Conservation (phyloP, 2,888 invertebrate genomes). For the Cantharis rustica region DNA sequence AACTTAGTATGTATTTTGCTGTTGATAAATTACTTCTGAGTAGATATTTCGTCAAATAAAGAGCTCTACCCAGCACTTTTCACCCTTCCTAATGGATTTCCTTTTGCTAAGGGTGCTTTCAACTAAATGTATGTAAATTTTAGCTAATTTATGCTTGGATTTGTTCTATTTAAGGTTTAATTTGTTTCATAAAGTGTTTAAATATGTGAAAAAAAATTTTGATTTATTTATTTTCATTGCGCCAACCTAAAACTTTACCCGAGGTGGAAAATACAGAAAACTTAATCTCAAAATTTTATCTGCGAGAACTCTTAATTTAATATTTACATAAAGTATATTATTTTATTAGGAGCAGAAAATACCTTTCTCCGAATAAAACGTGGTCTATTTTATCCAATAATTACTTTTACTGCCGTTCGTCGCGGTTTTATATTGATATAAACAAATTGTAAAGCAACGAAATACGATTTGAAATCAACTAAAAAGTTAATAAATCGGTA, state of each 20-base stretch:
- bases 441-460: no score
- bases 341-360: no score
- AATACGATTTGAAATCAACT: no score
- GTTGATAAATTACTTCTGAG: slow-evolving; percentile 26
- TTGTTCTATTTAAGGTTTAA: slow-evolving; percentile 4
- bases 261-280: background rate
- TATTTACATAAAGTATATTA: no score
- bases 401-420: no score
- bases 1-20: slow-evolving; percentile 18
- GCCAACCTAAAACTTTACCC: background rate
- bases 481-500: no score
- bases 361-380: no score
- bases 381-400: no score
- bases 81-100: slow-evolving; percentile 30
- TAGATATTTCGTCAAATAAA: slow-evolving; percentile 26
- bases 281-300: background rate
- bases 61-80: slow-evolving; percentile 22
- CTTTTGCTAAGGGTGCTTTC: slow-evolving; percentile 20
- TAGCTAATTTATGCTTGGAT: slow-evolving; percentile 2
- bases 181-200: slow-evolving; percentile 2
- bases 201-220: background rate
- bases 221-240: background rate
- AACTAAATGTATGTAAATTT: slow-evolving; percentile 12
- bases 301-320: background rate
- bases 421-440: no score